These are phyloP conservation scores for Thera obeliscata DNA, from an alignment of 2,888 invertebrate genomes.

Conservation along the genomic window DNA sequence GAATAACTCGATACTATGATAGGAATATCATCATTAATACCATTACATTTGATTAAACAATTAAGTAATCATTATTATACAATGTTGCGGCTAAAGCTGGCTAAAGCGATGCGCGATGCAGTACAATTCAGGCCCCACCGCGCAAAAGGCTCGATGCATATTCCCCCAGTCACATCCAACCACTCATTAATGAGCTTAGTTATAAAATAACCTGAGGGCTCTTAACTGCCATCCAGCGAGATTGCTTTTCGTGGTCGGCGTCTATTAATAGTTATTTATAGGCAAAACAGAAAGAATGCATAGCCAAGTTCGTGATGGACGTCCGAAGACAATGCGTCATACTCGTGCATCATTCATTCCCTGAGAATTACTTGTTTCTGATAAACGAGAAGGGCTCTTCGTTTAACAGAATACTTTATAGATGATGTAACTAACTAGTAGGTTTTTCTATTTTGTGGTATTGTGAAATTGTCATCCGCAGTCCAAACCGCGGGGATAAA, in stretches of 20 bases:
- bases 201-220: slow-evolving; percentile 78
- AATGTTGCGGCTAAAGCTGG: slow-evolving; percentile 54
- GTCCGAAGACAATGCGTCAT: slow-evolving; percentile 62
- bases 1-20: slow-evolving; percentile 7
- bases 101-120: slow-evolving; percentile 38
- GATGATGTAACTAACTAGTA: slow-evolving; percentile 46
- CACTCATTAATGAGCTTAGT: slow-evolving; percentile 75
- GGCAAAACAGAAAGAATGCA: slow-evolving; percentile 68
- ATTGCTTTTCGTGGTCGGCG: slow-evolving; percentile 80
- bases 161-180: slow-evolving; percentile 48
- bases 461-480: slow-evolving; percentile 20
- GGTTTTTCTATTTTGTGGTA: slow-evolving; percentile 25
- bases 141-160: slow-evolving; percentile 52
- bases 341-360: slow-evolving; percentile 59
- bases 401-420: slow-evolving; percentile 46
- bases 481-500: slow-evolving; percentile 25
- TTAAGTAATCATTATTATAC: slow-evolving; percentile 74
- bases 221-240: slow-evolving; percentile 77
- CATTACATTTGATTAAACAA: slow-evolving; percentile 58
- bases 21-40: slow-evolving; percentile 25
- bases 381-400: slow-evolving; percentile 49
- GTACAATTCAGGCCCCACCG: slow-evolving; percentile 56
- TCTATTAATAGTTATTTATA: slow-evolving; percentile 80
- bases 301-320: slow-evolving; percentile 59
- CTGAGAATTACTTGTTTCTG: slow-evolving; percentile 47